A percentile compares a stretch with the other conserved stretches of the same genome.
phyloP scores from a whole-genome alignment of 2,113 vertebrate species.

The Lasiurus cinereus region DNA sequence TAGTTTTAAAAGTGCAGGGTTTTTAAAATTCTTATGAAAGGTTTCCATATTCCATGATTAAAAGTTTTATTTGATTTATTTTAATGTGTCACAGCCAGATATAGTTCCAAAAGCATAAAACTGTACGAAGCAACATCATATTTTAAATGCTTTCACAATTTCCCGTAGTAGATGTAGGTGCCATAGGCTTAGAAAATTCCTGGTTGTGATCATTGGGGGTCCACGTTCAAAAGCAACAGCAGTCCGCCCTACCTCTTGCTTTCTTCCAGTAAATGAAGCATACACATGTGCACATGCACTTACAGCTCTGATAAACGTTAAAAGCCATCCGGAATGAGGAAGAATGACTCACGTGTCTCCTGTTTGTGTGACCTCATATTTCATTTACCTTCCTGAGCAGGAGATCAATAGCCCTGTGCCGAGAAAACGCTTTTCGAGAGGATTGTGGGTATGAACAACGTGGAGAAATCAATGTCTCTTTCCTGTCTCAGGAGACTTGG shows the following conservation, averaged over 20 bases:
- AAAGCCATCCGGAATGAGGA: neutral
- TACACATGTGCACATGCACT: neutral
- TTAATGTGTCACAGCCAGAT: neutral
- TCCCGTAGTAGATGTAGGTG: neutral
- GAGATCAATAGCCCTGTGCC: neutral
- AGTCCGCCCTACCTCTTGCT: neutral
- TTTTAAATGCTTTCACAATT: constrained; percentile 25
- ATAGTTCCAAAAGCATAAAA: constrained; percentile 30
- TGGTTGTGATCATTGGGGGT: neutral
- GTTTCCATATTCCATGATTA: neutral
- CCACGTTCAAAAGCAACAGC: neutral
- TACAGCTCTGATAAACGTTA: neutral
- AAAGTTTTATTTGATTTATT: constrained; percentile 35
- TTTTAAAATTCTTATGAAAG: neutral
- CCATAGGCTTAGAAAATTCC: neutral
- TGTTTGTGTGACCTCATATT: neutral
- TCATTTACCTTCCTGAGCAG: neutral
- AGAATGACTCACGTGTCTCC: neutral
- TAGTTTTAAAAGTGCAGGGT: neutral
- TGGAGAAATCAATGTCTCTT: neutral
- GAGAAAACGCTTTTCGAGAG: neutral
- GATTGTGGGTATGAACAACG: neutral
- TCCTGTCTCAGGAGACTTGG: neutral
- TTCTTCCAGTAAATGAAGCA: neutral
- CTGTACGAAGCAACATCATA: neutral